Evolutionary conservation across 2,888 invertebrate species (phyloP), one percentile per base, ranked within the genome.

Genomic region (Adelognathus sp.): DNA sequence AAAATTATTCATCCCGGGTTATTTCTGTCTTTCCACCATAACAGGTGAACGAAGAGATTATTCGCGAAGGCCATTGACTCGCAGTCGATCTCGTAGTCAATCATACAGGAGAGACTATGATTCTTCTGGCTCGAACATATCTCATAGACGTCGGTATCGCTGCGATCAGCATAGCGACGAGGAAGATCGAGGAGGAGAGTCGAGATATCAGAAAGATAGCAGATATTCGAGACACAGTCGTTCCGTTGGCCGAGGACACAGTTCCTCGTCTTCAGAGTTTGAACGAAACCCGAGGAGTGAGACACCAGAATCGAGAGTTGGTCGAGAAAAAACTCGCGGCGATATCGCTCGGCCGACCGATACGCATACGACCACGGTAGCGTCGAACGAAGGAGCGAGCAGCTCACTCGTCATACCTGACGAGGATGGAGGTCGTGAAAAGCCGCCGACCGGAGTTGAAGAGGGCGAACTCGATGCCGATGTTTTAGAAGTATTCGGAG

Each of bases 401-500:
- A 6, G 11, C 16, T 6, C 16, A 0, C 16, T 18, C 18, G 18
- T 4, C 4, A n/a, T 4, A 39, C n/a, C 39, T 39, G 39, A 14
- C 14, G 39, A 39, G n/a, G 14, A 14, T 1, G 14, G 16, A 7
- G 44, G 14, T 18, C 4, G 16, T 18, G 16, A 44, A 16, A 16
- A 4, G 16, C 6, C 16, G 7, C 18, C 44, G 44, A 1, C 16
- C 18, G 18, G 18, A n/a, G 24, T 4, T 24, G 1, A 18, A 41
- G 44, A 54, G 7, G 50, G 9, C 1, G 44, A 36, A n/a, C 54
- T 73, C 5, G 67, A 72, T 1, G 4, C 31, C 39, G 76, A 72
- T 1, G 36, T 76, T 16, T 27, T 73, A 7, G 39, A 73, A n/a
- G 54, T 69, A 3, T 36, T 80, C 4, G 76, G 80, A 18, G 73